Percentiles rank a stretch among this genome's conserved stretches.
Evolutionary conservation across 1,140 invertebrate species (phyloP).

Genomic region (Sesamia nonagrioides): DNA sequence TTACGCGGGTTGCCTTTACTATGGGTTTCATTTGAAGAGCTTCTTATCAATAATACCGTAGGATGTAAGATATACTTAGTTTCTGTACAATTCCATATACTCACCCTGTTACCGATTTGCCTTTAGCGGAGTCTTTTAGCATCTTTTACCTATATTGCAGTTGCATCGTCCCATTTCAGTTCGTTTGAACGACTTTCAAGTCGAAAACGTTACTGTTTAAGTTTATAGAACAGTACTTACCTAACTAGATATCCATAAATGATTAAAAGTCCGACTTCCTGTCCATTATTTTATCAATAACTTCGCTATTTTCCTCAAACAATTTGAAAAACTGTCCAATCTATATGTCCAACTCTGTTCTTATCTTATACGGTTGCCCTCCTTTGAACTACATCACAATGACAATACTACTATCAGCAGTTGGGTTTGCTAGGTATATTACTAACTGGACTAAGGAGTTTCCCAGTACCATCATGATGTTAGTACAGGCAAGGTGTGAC

Average conservation of each 20-base stretch:
- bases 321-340: not conserved
- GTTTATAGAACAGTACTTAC: no score
- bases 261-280: not conserved
- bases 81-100: no score
- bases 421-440: slow-evolving; percentile 10
- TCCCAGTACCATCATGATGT: not conserved
- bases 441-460: slow-evolving; percentile 22
- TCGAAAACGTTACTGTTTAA: no score
- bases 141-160: no score
- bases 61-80: no score
- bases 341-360: not conserved
- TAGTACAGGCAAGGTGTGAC: slow-evolving; percentile 8
- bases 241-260: no score
- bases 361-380: slow-evolving; percentile 17
- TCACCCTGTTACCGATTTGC: no score
- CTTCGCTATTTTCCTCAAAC: not conserved
- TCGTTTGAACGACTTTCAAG: no score
- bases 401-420: slow-evolving; percentile 11
- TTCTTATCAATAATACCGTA: no score
- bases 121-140: no score
- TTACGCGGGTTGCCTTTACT: not conserved
- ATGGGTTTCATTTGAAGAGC: not conserved
- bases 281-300: not conserved
- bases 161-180: no score
- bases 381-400: not conserved